A percentile compares a stretch with the other conserved stretches of the same genome.
Evolutionary conservation across 2,113 vertebrate species (phyloP).

Genomic region (Peromyscus leucopus): DNA sequence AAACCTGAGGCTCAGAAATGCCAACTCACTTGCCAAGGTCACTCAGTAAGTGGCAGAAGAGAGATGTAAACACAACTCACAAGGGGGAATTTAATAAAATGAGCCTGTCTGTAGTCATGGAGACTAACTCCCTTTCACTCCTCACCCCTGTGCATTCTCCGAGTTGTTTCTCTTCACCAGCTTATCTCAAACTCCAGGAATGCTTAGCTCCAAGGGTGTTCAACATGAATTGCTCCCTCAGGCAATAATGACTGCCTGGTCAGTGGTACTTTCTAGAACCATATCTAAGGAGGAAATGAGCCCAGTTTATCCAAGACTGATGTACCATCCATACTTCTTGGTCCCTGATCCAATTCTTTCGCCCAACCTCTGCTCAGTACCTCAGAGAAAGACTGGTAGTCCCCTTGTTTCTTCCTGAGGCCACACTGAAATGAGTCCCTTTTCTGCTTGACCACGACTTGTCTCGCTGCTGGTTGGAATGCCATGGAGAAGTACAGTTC

Average conservation of each 20-base stretch:
- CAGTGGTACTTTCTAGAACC: background rate
- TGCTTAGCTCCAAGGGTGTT: background rate
- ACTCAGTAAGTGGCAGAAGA: conserved; percentile 31
- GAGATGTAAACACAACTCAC: conserved; percentile 15
- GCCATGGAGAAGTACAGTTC: no score
- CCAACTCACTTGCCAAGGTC: background rate
- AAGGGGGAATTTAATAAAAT: background rate
- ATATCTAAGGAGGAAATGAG: background rate
- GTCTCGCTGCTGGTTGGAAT: background rate
- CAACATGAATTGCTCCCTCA: background rate
- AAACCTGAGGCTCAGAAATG: conserved; percentile 57
- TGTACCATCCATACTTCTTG: background rate
- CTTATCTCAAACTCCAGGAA: background rate
- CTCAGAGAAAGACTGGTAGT: background rate
- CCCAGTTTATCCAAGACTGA: background rate
- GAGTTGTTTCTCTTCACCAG: background rate
- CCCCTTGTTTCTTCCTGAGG: background rate
- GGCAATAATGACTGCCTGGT: background rate
- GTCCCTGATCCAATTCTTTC: background rate
- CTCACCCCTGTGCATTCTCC: background rate
- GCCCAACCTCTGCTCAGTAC: background rate
- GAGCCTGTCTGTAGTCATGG: background rate
- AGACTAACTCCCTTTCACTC: background rate
- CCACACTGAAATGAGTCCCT: background rate
- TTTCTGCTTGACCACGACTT: background rate